These are phyloP conservation scores for Osmerus eperlanus DNA, from an alignment of 2,113 vertebrate genomes.

Conservation along the genomic window DNA sequence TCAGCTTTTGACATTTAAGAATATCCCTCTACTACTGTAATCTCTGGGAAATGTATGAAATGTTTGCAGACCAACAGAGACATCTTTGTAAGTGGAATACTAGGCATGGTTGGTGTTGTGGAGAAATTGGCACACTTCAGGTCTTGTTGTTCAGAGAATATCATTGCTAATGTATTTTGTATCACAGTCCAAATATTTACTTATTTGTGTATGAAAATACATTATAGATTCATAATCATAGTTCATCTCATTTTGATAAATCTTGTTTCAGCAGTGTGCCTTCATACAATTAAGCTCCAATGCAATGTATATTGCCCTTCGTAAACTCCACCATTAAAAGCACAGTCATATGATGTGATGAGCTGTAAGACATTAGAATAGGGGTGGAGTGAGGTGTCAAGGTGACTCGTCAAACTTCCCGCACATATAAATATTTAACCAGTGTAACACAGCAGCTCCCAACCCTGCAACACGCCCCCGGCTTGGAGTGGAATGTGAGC, in stretches of 20 bases:
- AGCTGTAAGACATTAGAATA: slow-evolving; percentile 43
- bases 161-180: too few relatives aligned
- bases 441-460: slow-evolving; percentile 39
- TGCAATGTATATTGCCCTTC: too few relatives aligned
- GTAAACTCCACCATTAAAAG: background rate
- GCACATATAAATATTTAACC: slow-evolving; percentile 56
- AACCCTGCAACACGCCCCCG: slow-evolving; percentile 6
- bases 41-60: background rate
- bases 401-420: slow-evolving; percentile 48
- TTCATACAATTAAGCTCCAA: too few relatives aligned
- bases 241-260: too few relatives aligned
- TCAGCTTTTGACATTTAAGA: slow-evolving; percentile 20
- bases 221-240: too few relatives aligned
- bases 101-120: too few relatives aligned
- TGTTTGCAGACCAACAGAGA: slow-evolving; percentile 4
- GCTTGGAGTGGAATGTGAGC: slow-evolving; percentile 1
- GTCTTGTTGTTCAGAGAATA: too few relatives aligned
- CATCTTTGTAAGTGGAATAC: background rate
- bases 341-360: slow-evolving; percentile 20
- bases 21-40: slow-evolving; percentile 3
- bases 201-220: too few relatives aligned
- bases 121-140: too few relatives aligned
- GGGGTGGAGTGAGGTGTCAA: slow-evolving; percentile 45
- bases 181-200: too few relatives aligned
- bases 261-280: too few relatives aligned